Evolutionary conservation across 2,888 invertebrate species (phyloP).

Genomic region (Xestia sexstrigata): DNA sequence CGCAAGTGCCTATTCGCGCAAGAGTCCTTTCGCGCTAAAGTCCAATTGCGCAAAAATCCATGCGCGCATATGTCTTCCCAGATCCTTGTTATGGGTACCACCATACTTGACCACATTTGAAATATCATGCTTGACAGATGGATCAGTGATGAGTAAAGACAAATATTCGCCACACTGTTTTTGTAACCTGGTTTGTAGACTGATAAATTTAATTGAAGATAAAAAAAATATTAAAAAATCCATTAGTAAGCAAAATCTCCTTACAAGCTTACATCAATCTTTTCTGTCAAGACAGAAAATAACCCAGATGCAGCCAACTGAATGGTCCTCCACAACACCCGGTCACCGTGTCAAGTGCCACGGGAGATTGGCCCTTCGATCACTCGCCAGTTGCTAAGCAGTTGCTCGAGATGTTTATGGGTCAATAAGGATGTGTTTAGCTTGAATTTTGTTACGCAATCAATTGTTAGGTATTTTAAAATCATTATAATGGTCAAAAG

Average conservation of each 20-base stretch:
- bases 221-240: neutral
- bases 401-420: constrained; percentile 35
- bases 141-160: neutral
- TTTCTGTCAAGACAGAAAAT: constrained; percentile 51
- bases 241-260: constrained; percentile 20
- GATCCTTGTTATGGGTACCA: too few relatives aligned
- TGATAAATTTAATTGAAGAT: neutral
- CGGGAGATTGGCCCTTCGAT: constrained; percentile 65
- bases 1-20: too few relatives aligned
- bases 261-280: constrained; percentile 32
- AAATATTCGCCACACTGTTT: neutral
- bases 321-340: constrained; percentile 61
- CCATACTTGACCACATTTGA: neutral
- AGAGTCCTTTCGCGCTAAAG: too few relatives aligned
- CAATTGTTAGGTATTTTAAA: neutral
- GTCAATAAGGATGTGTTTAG: constrained; percentile 48
- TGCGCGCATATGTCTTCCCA: too few relatives aligned
- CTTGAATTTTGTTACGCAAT: neutral
- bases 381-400: constrained; percentile 63
- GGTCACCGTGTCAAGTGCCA: constrained; percentile 72
- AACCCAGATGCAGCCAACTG: constrained; percentile 65
- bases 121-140: neutral
- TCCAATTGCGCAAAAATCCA: too few relatives aligned
- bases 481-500: neutral
- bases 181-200: neutral